Conservation (phyloP, 2,113 vertebrate genomes). For the Mus spicilegus region DNA sequence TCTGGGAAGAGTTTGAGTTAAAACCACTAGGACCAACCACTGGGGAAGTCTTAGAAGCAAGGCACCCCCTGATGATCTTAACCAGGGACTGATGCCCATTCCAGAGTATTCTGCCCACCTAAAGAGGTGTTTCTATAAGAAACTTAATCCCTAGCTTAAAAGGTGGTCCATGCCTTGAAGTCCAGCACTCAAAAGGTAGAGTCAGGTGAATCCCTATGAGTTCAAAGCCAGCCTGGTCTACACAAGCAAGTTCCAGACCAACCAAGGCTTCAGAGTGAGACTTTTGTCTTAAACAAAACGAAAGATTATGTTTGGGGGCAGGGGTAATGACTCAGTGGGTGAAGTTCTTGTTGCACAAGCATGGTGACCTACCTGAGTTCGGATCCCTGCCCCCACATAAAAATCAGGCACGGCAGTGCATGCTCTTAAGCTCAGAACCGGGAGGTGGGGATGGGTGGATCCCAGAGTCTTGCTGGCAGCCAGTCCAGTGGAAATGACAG, state of each 20-base stretch:
- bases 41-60: conserved; percentile 64
- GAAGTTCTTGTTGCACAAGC: background rate
- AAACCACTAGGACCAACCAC: background rate
- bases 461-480: background rate
- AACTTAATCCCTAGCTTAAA: background rate
- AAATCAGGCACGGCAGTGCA: background rate
- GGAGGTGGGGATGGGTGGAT: background rate
- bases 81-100: background rate
- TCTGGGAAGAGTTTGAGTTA: background rate
- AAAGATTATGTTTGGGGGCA: too few relatives aligned
- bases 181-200: background rate
- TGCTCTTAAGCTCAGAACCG: background rate
- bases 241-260: background rate
- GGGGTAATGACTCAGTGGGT: background rate
- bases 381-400: background rate
- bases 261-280: background rate
- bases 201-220: background rate
- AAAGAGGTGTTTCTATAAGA: background rate
- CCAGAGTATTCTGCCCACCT: background rate
- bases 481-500: background rate
- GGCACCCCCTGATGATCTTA: conserved; percentile 69
- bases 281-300: background rate
- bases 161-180: background rate
- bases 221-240: background rate
- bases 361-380: background rate